Evolutionary conservation across 2,888 invertebrate genomes (phyloP), one percentile per base, ranked within the genome.

Genomic region (Drosophila limbata): DNA sequence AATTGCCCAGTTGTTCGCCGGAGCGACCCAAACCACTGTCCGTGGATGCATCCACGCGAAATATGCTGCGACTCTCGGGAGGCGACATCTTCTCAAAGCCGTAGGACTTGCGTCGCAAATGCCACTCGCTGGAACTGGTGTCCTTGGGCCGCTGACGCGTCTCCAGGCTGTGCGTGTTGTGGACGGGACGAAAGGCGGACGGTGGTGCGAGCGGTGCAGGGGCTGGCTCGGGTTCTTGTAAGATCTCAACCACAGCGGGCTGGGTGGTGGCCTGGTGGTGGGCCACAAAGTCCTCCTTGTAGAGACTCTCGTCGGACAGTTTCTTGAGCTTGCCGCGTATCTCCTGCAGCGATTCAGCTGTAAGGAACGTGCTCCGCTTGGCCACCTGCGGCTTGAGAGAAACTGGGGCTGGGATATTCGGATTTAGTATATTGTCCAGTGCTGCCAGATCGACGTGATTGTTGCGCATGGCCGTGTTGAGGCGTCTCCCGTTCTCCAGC

Each of bases 21-120:
- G 96, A 96, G 84, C 95, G 94, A 73, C 96, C 96, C 81, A 96
- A 94, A 0, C 96, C 96, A 84, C 96, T 96, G 81, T 96, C 96
- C 2, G 96, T 96, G 4, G 96, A 96, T n/a, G 95, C 95, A 90
- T 96, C 96, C 87, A 95, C 95, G 2, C 94, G 93, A 71, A 88
- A 90, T 33, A 92, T 90, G 52, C 90, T 86, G 35, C 90, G 91
- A 40, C 82, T 87, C 42, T 91, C 90, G 0, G 92, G 92, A 15
- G 92, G 91, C 13, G 92, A 88, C 90, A 94, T 94, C 72, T 94
- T 93, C 89, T 95, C 95, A 85, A 96, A 96, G 64, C 96, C 96
- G 87, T 96, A 96, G 17, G 96, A 96, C 92, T 96, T 96, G 75
- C 96, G 93, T 76, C 96, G 93, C 69, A 94, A 94, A 86, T 95